These are phyloP conservation scores for Karalla daura DNA, from an alignment of 2,797 vertebrate genomes.

Conservation along the genomic window DNA sequence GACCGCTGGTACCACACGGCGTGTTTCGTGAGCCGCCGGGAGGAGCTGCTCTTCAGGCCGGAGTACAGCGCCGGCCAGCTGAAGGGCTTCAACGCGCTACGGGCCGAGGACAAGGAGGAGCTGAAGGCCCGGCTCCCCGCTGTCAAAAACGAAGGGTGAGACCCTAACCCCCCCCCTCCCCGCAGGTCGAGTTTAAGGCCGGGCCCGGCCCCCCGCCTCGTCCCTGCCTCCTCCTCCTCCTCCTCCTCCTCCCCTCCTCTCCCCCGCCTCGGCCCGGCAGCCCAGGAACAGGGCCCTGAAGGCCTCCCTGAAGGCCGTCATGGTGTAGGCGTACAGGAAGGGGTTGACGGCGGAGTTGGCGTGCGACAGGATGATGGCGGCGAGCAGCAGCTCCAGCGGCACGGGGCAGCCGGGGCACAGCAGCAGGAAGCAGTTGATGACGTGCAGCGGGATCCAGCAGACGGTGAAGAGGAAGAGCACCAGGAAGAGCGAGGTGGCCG, in stretches of 20 bases:
- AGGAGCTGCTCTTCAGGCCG: conserved; percentile 90
- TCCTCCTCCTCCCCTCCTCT: conserved; percentile 36
- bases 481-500: conserved; percentile 81
- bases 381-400: conserved; percentile 78
- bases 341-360: conserved; percentile 86
- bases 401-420: conserved; percentile 76
- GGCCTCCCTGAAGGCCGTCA: conserved; percentile 82
- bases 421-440: conserved; percentile 86
- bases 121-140: conserved; percentile 92
- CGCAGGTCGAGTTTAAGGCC: neutral
- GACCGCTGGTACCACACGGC: conserved; percentile 97
- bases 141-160: conserved; percentile 93
- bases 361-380: conserved; percentile 85
- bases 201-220: neutral
- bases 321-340: conserved; percentile 81
- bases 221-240: conserved; percentile 1
- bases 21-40: conserved; percentile 91
- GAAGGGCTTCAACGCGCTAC: conserved; percentile 89
- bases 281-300: conserved; percentile 82
- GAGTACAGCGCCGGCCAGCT: conserved; percentile 88
- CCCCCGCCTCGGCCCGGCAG: conserved; percentile 44
- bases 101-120: conserved; percentile 90
- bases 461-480: conserved; percentile 85
- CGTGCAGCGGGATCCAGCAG: conserved; percentile 86
- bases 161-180: neutral